Percentiles rank a stretch among this genome's conserved stretches.
These are phyloP conservation scores for Larimichthys polyactis DNA, from an alignment of 2,113 vertebrate species.

Conservation along the genomic window DNA sequence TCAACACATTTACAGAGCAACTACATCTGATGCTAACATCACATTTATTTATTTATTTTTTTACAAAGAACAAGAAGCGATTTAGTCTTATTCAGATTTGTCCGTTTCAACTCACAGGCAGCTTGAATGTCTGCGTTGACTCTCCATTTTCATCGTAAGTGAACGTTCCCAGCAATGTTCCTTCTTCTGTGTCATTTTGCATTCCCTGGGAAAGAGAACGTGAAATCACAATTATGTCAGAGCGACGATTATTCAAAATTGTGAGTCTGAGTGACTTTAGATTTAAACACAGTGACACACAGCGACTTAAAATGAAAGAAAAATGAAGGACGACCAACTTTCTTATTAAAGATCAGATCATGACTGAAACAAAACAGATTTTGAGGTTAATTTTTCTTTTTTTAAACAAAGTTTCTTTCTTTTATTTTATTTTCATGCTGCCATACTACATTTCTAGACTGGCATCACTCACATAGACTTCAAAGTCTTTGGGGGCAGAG, in stretches of 20 bases:
- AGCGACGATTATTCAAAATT: neutral
- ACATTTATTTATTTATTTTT: neutral
- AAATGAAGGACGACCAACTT: neutral
- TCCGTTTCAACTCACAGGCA: slow-evolving; percentile 82
- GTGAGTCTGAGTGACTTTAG: neutral
- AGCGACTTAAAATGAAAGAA: neutral
- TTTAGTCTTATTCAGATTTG: neutral
- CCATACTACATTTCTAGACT: neutral
- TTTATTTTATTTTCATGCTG: too few species aligned
- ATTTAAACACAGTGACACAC: neutral
- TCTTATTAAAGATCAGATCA: neutral
- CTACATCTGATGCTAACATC: neutral
- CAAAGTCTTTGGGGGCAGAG: slow-evolving; percentile 93
- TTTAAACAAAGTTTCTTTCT: too few species aligned
- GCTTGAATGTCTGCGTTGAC: slow-evolving; percentile 91
- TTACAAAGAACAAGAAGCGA: neutral
- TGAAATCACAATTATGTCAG: neutral
- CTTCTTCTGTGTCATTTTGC: slow-evolving; percentile 88
- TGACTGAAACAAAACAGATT: neutral
- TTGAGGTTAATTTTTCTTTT: too few species aligned
- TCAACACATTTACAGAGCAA: neutral
- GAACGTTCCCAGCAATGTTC: slow-evolving; percentile 88
- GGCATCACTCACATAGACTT: slow-evolving; percentile 90
- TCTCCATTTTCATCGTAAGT: slow-evolving; percentile 87
- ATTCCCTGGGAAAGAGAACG: slow-evolving; percentile 84